Percentiles rank a stretch among this genome's conserved stretches.
Conservation (phyloP, 2,888 invertebrate species). For the Morpho helenor region DNA sequence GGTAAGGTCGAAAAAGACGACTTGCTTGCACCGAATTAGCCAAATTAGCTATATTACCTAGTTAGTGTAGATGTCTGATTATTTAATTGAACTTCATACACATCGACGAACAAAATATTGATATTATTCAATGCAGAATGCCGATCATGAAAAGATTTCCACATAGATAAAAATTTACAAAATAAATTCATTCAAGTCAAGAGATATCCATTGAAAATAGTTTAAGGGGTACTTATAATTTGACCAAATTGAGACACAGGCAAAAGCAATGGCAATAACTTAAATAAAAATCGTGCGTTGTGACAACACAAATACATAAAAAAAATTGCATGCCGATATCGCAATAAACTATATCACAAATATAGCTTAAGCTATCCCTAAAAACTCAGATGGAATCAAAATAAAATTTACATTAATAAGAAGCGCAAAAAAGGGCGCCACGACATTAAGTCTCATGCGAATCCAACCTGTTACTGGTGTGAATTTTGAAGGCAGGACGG, state of each 20-base stretch:
- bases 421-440: slow-evolving; percentile 30
- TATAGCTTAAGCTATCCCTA: slow-evolving; percentile 12
- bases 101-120: too few relatives aligned
- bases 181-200: too few relatives aligned
- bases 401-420: slow-evolving; percentile 27
- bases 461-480: slow-evolving; percentile 66
- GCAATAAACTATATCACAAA: slow-evolving; percentile 38
- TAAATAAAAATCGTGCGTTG: slow-evolving; percentile 27
- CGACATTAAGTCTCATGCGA: slow-evolving; percentile 46
- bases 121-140: too few relatives aligned
- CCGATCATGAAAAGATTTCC: too few relatives aligned
- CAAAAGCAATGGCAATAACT: slow-evolving; percentile 7
- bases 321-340: slow-evolving; percentile 28
- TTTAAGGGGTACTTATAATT: not conserved
- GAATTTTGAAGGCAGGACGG: slow-evolving; percentile 77
- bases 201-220: too few relatives aligned
- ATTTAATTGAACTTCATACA: too few relatives aligned
- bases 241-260: slow-evolving; percentile 13
- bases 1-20: too few relatives aligned
- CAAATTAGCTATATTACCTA: too few relatives aligned
- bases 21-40: too few relatives aligned
- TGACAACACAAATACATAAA: slow-evolving; percentile 26
- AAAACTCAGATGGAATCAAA: slow-evolving; percentile 22
- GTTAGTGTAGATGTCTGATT: too few relatives aligned
- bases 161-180: too few relatives aligned